A percentile compares a stretch with the other conserved stretches of the same genome.
Conservation (phyloP, 2,113 vertebrate species). For the Microcebus ravelobensis region DNA sequence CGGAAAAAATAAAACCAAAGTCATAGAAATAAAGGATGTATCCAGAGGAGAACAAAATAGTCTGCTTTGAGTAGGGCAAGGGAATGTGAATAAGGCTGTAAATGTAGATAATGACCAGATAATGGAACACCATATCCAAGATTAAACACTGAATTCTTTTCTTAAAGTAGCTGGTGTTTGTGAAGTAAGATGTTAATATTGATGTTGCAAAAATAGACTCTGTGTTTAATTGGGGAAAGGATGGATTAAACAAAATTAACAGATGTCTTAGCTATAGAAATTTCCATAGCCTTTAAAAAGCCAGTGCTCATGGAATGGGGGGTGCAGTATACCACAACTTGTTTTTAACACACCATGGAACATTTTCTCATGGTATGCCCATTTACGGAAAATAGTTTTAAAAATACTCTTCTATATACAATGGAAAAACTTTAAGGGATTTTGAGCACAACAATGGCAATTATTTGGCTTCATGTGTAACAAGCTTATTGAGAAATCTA, state of each 20-base stretch:
- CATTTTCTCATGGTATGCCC: not conserved
- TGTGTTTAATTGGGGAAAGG: not conserved
- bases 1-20: not conserved
- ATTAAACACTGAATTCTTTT: not conserved
- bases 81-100: not conserved
- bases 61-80: not conserved
- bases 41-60: not conserved
- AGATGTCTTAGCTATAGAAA: not conserved
- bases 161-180: not conserved
- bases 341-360: not conserved
- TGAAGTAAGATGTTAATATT: not conserved
- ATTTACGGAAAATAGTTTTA: not conserved
- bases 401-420: not conserved
- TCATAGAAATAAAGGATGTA: not conserved
- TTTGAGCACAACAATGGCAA: not conserved
- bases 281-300: not conserved
- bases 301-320: not conserved
- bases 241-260: not conserved
- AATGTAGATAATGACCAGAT: not conserved
- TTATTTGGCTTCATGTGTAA: not conserved
- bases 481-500: not conserved
- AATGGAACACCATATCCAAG: not conserved
- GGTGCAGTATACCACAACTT: not conserved
- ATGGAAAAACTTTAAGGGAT: not conserved
- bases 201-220: not conserved